These are phyloP conservation scores for Podiceps cristatus DNA, from an alignment of 2,113 vertebrate species.

Conservation along the genomic window DNA sequence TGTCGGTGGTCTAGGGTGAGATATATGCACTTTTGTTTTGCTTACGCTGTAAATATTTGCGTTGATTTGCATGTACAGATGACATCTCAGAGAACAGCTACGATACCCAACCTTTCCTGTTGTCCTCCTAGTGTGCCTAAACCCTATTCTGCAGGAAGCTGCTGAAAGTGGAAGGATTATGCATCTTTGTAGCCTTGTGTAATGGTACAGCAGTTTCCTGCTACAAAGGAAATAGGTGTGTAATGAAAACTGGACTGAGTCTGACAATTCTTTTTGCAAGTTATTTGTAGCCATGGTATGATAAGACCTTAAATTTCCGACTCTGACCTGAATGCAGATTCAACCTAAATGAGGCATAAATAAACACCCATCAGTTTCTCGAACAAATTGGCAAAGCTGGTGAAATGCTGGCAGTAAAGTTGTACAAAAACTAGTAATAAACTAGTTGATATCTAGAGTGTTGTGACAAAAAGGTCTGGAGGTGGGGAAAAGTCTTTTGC, in stretches of 20 bases:
- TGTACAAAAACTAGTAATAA: background rate
- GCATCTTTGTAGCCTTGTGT: background rate
- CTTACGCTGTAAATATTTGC: background rate
- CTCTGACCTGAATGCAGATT: background rate
- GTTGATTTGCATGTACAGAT: fast-evolving
- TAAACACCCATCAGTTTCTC: background rate
- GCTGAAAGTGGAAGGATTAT: background rate
- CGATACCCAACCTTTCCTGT: background rate
- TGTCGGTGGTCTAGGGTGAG: background rate
- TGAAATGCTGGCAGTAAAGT: background rate
- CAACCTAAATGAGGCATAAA: background rate
- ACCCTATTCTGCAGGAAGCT: background rate
- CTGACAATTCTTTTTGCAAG: background rate
- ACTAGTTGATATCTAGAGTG: background rate
- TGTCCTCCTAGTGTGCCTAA: background rate
- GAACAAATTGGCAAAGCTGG: background rate
- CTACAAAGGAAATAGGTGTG: background rate
- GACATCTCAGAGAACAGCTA: background rate
- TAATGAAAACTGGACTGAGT: background rate
- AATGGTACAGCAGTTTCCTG: background rate
- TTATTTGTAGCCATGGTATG: background rate
- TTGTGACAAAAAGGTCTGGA: background rate
- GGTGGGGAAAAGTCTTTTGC: background rate
- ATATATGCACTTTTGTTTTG: background rate
- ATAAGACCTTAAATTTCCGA: background rate